phyloP scores from a whole-genome alignment of 2,113 vertebrate species.

The Amazona guildingii region DNA sequence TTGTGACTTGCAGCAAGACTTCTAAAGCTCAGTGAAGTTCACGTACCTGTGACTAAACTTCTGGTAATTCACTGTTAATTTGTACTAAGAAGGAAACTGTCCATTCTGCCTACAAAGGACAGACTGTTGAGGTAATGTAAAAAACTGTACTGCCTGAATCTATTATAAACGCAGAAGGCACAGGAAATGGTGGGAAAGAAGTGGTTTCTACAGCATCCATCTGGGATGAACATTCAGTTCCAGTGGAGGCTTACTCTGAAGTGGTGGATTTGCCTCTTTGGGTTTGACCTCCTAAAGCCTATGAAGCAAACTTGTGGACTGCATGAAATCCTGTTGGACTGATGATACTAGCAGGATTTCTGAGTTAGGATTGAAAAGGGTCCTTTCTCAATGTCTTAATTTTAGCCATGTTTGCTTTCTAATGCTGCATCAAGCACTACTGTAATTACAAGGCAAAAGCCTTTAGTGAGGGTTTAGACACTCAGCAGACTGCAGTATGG shows the following conservation, averaged over 20 bases:
- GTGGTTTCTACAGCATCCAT: not conserved
- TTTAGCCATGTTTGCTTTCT: not conserved
- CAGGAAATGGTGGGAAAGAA: not conserved
- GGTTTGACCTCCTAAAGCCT: not conserved
- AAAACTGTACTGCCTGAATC: not conserved
- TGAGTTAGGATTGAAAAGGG: not conserved
- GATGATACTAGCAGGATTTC: not conserved
- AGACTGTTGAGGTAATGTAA: constrained; percentile 6
- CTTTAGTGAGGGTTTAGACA: not conserved
- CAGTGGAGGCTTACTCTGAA: not conserved
- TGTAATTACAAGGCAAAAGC: not conserved
- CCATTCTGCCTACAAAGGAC: not conserved
- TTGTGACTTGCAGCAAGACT: not conserved
- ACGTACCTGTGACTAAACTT: not conserved
- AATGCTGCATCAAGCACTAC: not conserved
- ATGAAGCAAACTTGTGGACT: not conserved
- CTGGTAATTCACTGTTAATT: not conserved
- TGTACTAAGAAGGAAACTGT: not conserved
- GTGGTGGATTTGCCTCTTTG: not conserved
- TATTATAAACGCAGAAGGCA: not conserved
- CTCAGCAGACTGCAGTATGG: not conserved
- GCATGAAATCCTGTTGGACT: not conserved
- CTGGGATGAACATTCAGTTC: not conserved
- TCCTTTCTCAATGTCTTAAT: not conserved
- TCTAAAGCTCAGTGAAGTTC: not conserved